Percentiles rank a stretch among this genome's conserved stretches.
Evolutionary conservation across 2,113 vertebrate genomes (phyloP).

Genomic region (Scalopus aquaticus): DNA sequence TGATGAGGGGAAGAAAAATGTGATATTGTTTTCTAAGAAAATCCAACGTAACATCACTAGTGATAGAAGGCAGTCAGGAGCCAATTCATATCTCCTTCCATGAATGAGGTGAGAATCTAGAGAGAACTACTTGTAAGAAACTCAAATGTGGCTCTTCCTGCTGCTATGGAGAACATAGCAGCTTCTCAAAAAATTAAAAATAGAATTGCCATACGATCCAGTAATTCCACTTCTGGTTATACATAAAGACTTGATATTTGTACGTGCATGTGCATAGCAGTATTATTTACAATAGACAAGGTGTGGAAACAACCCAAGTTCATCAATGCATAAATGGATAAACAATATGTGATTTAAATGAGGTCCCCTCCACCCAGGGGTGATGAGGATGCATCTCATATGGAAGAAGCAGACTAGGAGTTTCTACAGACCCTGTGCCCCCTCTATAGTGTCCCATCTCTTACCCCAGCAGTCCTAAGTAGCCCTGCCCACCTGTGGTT

Average conservation of each 20-base stretch:
- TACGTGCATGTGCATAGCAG: rapidly evolving
- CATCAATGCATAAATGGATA: background rate
- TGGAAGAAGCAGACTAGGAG: conserved; percentile 96
- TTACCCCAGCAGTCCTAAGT: conserved; percentile 19
- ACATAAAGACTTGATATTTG: too few species aligned
- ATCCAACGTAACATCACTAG: background rate
- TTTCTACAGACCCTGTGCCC: background rate
- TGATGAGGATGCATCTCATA: conserved; percentile 93
- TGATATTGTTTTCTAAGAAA: background rate
- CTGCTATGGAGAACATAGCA: background rate
- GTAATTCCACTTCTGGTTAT: background rate
- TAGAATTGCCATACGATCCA: background rate
- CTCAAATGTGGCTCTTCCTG: background rate
- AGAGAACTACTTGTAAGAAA: background rate
- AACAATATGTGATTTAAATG: background rate
- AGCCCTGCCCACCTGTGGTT: conserved; percentile 29
- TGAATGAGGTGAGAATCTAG: background rate
- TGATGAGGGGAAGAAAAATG: background rate
- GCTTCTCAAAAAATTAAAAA: background rate
- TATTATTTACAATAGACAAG: background rate
- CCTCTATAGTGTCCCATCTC: conserved; percentile 61
- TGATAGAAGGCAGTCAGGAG: rapidly evolving
- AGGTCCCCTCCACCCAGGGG: conserved; percentile 89
- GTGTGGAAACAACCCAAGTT: background rate
- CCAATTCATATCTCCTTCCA: background rate